A percentile compares a stretch with the other conserved stretches of the same genome.
These are phyloP conservation scores for Fringilla coelebs DNA, from an alignment of 2,797 vertebrate genomes.

Conservation along the genomic window DNA sequence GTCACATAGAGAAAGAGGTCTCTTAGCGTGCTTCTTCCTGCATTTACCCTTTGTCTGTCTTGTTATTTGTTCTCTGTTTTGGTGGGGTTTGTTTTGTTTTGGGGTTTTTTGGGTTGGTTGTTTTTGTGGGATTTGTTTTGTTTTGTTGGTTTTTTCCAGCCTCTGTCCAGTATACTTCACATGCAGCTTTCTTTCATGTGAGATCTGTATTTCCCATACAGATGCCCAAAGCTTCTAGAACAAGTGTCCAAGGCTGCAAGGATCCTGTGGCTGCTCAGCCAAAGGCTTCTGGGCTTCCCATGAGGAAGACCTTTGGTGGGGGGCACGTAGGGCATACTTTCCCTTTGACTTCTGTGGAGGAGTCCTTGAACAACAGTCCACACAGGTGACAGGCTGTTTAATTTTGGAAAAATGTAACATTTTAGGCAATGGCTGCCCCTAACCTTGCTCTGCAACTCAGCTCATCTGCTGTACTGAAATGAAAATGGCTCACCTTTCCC, in stretches of 20 bases:
- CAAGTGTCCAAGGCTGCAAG: neutral
- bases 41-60: neutral
- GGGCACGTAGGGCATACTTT: neutral
- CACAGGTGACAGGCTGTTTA: neutral
- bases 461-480: neutral
- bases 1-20: neutral
- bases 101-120: neutral
- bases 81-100: neutral
- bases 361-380: neutral
- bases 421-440: neutral
- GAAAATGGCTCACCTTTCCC: neutral
- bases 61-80: neutral
- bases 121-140: neutral
- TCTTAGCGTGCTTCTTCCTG: neutral
- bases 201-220: neutral
- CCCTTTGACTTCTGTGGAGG: neutral
- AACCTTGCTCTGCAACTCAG: neutral
- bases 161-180: neutral
- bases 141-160: neutral
- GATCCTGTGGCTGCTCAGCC: neutral
- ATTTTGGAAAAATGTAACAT: neutral
- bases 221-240: neutral
- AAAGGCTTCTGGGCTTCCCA: accelerated
- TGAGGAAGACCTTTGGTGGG: neutral
- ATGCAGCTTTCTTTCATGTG: neutral